Conservation (phyloP, 2,113 vertebrate genomes). For the Symphodus melops region DNA sequence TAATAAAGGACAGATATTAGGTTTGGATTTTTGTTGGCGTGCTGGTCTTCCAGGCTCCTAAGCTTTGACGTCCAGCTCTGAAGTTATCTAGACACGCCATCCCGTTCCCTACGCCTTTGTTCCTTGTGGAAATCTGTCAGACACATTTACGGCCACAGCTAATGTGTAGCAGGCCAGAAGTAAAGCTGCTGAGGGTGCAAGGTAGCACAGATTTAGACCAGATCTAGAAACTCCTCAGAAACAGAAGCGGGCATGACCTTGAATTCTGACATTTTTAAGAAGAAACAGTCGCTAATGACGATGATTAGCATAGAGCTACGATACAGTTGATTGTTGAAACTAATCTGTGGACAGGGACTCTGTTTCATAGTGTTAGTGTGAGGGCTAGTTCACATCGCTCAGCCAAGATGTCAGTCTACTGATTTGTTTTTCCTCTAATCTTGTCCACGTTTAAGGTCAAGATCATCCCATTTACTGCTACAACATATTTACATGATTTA, state of each 20-base stretch:
- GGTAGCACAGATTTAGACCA: conserved; percentile 7
- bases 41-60: conserved; percentile 4
- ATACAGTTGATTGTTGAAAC: not conserved
- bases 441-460: too few species aligned
- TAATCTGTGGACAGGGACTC: not conserved
- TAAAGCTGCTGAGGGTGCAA: not conserved
- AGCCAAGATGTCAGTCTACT: too few species aligned
- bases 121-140: conserved; percentile 54
- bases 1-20: not conserved
- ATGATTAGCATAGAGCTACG: not conserved
- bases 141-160: conserved; percentile 58
- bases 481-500: too few species aligned
- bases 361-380: not conserved
- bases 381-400: not conserved
- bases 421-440: too few species aligned
- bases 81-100: conserved; percentile 40
- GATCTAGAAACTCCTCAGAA: conserved; percentile 5
- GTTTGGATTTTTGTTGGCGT: conserved; percentile 28
- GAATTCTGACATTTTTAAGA: not conserved
- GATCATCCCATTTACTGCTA: too few species aligned
- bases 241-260: not conserved
- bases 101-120: conserved; percentile 44
- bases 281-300: not conserved
- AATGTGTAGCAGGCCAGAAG: conserved; percentile 49
- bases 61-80: conserved; percentile 29